Evolutionary conservation across 2,888 invertebrate genomes (phyloP).

Genomic region (Hydrotaea diabolus): DNA sequence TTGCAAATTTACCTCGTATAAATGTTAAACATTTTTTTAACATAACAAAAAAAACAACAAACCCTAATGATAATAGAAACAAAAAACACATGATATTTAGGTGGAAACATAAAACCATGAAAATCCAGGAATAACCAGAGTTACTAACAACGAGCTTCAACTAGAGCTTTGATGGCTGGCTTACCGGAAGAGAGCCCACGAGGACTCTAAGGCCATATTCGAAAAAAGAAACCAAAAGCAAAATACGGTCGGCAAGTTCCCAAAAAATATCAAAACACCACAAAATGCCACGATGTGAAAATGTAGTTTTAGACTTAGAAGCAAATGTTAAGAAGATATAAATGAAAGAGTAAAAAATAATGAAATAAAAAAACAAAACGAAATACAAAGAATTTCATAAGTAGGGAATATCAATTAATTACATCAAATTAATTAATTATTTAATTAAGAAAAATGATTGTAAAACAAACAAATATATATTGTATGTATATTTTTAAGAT

Average conservation of each 20-base stretch:
- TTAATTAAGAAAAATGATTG: background rate
- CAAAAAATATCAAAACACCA: constrained; percentile 18
- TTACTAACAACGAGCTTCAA: constrained; percentile 58
- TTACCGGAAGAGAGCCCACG: background rate
- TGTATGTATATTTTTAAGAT: constrained; percentile 40
- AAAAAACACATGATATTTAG: constrained; percentile 1
- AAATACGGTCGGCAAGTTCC: no score
- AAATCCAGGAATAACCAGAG: constrained; percentile 32
- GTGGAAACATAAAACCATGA: background rate
- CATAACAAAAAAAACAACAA: constrained; percentile 7
- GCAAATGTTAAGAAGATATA: background rate
- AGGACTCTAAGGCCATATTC: background rate
- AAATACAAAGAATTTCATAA: constrained; percentile 61
- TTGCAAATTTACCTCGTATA: constrained; percentile 68
- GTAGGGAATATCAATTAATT: constrained; percentile 56
- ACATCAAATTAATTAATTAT: constrained; percentile 16
- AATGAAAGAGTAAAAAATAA: constrained; percentile 31
- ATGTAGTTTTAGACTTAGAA: constrained; percentile 56
- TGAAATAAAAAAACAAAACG: constrained; percentile 46
- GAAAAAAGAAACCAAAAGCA: no score
- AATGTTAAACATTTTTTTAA: constrained; percentile 41
- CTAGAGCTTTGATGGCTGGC: constrained; percentile 24
- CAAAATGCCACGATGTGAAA: constrained; percentile 53
- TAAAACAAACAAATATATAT: background rate
- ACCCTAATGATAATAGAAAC: background rate